Conservation (phyloP, 1,140 invertebrate genomes). For the Liolophura sinensis region DNA sequence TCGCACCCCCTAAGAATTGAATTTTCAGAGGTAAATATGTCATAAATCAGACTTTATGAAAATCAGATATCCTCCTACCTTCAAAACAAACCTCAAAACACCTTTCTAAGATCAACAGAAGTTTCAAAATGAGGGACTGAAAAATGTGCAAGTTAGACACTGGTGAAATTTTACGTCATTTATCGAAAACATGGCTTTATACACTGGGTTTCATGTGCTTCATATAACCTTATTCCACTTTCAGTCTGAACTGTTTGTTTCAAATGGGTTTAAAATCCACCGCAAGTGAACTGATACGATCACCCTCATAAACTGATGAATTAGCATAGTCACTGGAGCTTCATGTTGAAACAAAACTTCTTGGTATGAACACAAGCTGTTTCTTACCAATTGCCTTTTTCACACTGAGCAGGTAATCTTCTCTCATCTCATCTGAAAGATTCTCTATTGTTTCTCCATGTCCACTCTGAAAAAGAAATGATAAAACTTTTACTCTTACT, state of each 20-base stretch:
- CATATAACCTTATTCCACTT: too few relatives aligned
- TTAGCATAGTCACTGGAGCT: not conserved
- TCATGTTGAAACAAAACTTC: not conserved
- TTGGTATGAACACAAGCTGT: not conserved
- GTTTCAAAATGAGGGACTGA: too few relatives aligned
- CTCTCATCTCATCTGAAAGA: slow-evolving; percentile 64
- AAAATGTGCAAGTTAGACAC: too few relatives aligned
- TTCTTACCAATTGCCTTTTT: slow-evolving; percentile 73
- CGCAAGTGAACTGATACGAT: too few relatives aligned
- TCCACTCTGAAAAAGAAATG: slow-evolving; percentile 37
- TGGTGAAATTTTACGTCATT: too few relatives aligned
- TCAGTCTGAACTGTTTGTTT: too few relatives aligned
- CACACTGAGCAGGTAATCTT: slow-evolving; percentile 81
- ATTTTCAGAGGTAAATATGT: not conserved
- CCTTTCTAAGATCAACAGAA: not conserved
- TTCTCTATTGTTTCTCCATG: slow-evolving; percentile 54
- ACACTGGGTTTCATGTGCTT: too few relatives aligned
- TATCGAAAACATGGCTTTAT: too few relatives aligned
- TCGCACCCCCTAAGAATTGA: too few relatives aligned
- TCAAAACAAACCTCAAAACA: slow-evolving; percentile 1
- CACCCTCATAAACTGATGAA: not conserved
- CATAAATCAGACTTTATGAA: not conserved
- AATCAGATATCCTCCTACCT: not conserved
- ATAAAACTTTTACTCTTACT: too few relatives aligned
- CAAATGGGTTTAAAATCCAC: too few relatives aligned